A percentile compares a stretch with the other conserved stretches of the same genome.
Evolutionary conservation across 1,140 invertebrate genomes (phyloP).

Genomic region (Trachymyrmex septentrionalis): DNA sequence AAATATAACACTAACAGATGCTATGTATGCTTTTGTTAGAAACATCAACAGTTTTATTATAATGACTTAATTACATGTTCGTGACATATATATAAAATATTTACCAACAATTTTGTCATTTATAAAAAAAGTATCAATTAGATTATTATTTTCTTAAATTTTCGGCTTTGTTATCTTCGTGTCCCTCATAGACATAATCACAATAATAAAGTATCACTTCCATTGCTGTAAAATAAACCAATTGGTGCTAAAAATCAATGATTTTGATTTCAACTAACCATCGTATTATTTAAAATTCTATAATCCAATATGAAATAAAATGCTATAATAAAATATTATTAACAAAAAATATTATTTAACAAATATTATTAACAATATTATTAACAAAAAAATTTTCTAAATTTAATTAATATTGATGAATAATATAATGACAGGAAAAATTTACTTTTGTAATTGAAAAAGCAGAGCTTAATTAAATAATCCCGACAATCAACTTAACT

Average conservation of each 20-base stretch:
- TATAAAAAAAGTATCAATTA: not conserved
- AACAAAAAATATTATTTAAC: too few relatives aligned
- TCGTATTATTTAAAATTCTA: not conserved
- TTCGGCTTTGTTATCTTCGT: not conserved
- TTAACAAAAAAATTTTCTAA: not conserved
- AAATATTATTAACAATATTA: too few relatives aligned
- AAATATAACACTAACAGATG: not conserved
- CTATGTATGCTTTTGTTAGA: not conserved
- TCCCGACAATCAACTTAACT: not conserved
- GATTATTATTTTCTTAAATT: not conserved
- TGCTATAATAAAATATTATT: not conserved
- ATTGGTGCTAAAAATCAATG: not conserved
- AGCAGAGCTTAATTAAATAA: not conserved
- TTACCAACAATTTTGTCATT: not conserved
- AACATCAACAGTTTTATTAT: not conserved
- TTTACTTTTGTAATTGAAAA: not conserved
- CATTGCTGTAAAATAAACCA: not conserved
- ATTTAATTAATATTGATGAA: not conserved
- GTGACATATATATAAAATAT: not conserved
- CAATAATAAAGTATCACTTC: not conserved
- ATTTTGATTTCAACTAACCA: not conserved
- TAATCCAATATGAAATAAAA: not conserved
- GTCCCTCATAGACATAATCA: not conserved
- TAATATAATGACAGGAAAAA: not conserved
- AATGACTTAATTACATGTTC: not conserved